phyloP scores from a whole-genome alignment of 1,140 invertebrate genomes.

The Ostrea edulis region DNA sequence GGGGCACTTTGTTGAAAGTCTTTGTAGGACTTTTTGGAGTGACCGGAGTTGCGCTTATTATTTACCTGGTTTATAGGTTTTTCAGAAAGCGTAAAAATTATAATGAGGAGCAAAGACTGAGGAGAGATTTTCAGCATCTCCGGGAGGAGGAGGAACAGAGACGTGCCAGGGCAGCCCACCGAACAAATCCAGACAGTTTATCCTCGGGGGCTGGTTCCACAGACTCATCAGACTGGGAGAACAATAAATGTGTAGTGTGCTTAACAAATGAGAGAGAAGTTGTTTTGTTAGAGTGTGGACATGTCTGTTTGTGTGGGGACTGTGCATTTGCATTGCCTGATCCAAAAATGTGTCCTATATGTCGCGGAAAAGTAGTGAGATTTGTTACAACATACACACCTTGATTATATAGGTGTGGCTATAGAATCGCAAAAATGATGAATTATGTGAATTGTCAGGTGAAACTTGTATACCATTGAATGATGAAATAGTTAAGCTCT shows the following conservation, averaged over 20 bases:
- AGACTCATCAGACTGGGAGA: slow-evolving; percentile 36
- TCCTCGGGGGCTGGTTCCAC: neutral
- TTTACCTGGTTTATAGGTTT: slow-evolving; percentile 65
- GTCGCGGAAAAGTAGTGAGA: slow-evolving; percentile 70
- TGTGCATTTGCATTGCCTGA: slow-evolving; percentile 74
- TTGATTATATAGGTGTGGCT: slow-evolving; percentile 47
- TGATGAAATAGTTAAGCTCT: too few relatives aligned
- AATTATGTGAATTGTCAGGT: too few relatives aligned
- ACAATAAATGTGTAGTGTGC: slow-evolving; percentile 77
- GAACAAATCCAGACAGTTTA: slow-evolving; percentile 23
- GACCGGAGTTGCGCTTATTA: slow-evolving; percentile 64
- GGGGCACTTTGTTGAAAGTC: slow-evolving; percentile 69
- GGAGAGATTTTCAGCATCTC: slow-evolving; percentile 55
- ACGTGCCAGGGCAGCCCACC: slow-evolving; percentile 29
- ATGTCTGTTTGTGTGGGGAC: slow-evolving; percentile 78
- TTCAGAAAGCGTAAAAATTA: slow-evolving; percentile 56
- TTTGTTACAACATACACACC: slow-evolving; percentile 73
- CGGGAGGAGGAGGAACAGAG: slow-evolving; percentile 29
- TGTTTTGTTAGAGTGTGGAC: slow-evolving; percentile 78
- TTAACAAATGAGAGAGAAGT: slow-evolving; percentile 76
- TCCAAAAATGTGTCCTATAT: slow-evolving; percentile 78
- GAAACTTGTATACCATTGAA: too few relatives aligned
- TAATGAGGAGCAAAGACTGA: slow-evolving; percentile 49
- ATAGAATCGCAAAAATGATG: too few relatives aligned
- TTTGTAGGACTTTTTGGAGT: slow-evolving; percentile 65